Conservation (phyloP, 1,140 invertebrate genomes). For the Pentalonia nigronervosa region DNA sequence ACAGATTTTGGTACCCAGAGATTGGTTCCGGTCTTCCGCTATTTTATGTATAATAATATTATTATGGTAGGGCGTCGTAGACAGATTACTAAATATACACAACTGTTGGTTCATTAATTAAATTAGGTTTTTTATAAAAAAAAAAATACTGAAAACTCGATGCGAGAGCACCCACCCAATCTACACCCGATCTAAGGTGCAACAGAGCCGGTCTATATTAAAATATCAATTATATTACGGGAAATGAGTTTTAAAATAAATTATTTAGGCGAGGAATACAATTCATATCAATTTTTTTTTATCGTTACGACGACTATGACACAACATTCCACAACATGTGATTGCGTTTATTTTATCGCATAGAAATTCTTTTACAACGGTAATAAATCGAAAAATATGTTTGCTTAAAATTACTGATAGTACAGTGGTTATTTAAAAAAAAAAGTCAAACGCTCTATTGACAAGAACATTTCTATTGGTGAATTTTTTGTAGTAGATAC, state of each 20-base stretch:
- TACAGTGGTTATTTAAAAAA: not conserved
- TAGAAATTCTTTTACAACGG: not conserved
- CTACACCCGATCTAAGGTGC: no score
- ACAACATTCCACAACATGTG: not conserved
- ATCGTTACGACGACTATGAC: not conserved
- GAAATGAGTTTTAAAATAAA: not conserved
- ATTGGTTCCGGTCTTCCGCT: not conserved
- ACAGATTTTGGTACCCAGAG: not conserved
- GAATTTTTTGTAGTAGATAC: not conserved
- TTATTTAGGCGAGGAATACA: not conserved
- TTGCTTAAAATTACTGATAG: not conserved
- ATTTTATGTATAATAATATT: not conserved
- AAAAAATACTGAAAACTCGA: not conserved
- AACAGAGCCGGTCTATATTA: no score
- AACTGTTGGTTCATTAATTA: not conserved
- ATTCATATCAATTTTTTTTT: not conserved
- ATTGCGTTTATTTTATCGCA: not conserved
- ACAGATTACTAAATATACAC: not conserved
- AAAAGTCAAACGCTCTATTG: not conserved
- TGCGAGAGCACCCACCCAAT: no score
- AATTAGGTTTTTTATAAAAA: not conserved
- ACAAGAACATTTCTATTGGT: not conserved
- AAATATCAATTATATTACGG: not conserved
- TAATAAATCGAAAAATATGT: not conserved
- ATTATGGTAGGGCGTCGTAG: not conserved